Evolutionary conservation across 2,797 vertebrate species (phyloP), one percentile per base, ranked within the genome.

Genomic region (Chaetophractus vellerosus): DNA sequence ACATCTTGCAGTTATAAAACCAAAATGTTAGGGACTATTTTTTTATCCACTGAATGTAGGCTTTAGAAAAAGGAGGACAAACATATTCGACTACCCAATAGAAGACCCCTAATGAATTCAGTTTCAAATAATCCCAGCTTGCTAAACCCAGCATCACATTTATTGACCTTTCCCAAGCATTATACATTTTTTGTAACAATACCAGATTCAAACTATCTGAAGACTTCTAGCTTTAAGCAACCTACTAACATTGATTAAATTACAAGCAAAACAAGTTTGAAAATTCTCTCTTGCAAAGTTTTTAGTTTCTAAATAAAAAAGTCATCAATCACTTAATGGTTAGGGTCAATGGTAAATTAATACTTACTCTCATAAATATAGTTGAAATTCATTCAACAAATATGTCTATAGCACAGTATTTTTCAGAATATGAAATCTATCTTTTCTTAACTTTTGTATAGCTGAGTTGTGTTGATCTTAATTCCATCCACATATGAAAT

Each of bases 261-360:
- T 57, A 55, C 16, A 88, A 83, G 10, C 26, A 69, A 69, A 33
- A 6, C 33, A 93, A 86, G 15, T 48, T 59, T 57, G 50, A 80
- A 93, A 78, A 83, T 86, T 79, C 45, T 81, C 66, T 79, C 90
- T 36, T 33, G 33, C 26, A 28, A 90, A 76, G 6, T 33, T 36
- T 48, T 63, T 21, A 16, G 21, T 74, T 85, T 94, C 82, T 72
- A 88, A 59, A 85, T 41, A 90, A 87, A 68, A 68, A 31, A 68
- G 23, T 45, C 59, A 78, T 61, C 16, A 6, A 12, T 91, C 71
- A 76, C 19, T 36, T 79, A 86, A 91, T 38, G 59, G 15, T 15
- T 79, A 52, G n/a, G 23, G 36, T 61, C 52, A 55, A 8, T 66
- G 83, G 86, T 38, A 72, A 88, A 78, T 23, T n/a, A 84, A 87